Conservation (phyloP, 2,113 vertebrate genomes). For the Xiphias gladius region DNA sequence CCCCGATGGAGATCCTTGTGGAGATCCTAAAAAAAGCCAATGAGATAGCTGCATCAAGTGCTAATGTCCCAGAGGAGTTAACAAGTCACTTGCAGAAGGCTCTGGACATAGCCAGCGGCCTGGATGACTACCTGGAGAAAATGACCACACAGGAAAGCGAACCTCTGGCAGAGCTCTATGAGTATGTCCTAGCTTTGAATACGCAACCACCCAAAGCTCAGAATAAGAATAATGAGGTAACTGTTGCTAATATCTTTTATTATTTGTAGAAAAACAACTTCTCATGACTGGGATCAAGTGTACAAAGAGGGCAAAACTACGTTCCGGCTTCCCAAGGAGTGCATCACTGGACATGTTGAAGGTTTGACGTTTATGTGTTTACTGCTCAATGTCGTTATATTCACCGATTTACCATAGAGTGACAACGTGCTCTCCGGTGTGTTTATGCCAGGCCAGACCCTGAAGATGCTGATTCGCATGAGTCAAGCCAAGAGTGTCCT, state of each 20-base stretch:
- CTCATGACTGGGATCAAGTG: slow-evolving; percentile 79
- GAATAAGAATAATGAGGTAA: background rate
- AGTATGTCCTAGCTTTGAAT: slow-evolving; percentile 48
- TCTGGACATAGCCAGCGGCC: slow-evolving; percentile 81
- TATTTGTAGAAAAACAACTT: slow-evolving; percentile 74
- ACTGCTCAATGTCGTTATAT: background rate
- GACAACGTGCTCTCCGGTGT: background rate
- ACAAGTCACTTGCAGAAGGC: slow-evolving; percentile 80
- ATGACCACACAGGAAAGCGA: slow-evolving; percentile 79
- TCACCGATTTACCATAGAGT: background rate
- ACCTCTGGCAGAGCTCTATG: slow-evolving; percentile 75
- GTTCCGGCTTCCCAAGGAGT: slow-evolving; percentile 80
- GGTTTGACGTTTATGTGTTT: slow-evolving; percentile 46
- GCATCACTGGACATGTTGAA: slow-evolving; percentile 83
- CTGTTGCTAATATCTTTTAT: background rate
- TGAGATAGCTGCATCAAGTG: slow-evolving; percentile 71
- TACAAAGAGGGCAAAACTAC: slow-evolving; percentile 77
- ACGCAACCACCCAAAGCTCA: background rate
- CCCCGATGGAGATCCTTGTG: slow-evolving; percentile 79
- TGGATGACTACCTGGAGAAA: slow-evolving; percentile 81
- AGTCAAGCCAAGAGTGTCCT: slow-evolving; percentile 80
- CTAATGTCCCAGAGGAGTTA: slow-evolving; percentile 78
- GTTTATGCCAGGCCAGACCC: slow-evolving; percentile 73
- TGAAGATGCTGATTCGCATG: slow-evolving; percentile 82
- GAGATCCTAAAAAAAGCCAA: slow-evolving; percentile 85